phyloP scores from a whole-genome alignment of 2,797 vertebrate species.

The Lepilemur ruficaudatus region DNA sequence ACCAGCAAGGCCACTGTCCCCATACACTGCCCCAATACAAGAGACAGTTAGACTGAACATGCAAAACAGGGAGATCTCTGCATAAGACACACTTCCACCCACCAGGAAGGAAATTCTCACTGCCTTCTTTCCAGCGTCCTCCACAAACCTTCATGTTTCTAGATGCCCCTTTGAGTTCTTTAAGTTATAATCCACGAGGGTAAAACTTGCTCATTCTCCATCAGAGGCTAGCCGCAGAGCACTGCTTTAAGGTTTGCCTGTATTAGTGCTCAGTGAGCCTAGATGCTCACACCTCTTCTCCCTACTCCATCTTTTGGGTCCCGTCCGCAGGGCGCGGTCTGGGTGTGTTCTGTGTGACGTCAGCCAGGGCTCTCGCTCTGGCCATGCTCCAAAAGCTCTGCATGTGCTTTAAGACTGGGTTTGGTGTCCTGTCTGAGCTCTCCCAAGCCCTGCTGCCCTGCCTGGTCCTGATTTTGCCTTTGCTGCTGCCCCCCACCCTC shows the following conservation, averaged over 20 bases:
- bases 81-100: background rate
- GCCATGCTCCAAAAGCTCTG: background rate
- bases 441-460: background rate
- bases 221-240: background rate
- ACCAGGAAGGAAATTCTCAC: background rate
- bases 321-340: background rate
- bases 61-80: background rate
- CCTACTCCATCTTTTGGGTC: background rate
- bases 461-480: background rate
- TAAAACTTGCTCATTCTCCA: background rate
- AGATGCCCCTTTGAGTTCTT: background rate
- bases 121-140: background rate
- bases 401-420: background rate
- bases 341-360: background rate
- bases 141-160: background rate
- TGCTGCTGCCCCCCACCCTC: background rate
- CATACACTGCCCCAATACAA: background rate
- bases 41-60: background rate
- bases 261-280: rapidly evolving
- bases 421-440: background rate
- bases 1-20: background rate
- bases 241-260: background rate
- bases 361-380: background rate
- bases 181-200: background rate
- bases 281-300: background rate